A percentile compares a stretch with the other conserved stretches of the same genome.
phyloP scores from a whole-genome alignment of 2,888 invertebrate species.

The Leucoma salicis region DNA sequence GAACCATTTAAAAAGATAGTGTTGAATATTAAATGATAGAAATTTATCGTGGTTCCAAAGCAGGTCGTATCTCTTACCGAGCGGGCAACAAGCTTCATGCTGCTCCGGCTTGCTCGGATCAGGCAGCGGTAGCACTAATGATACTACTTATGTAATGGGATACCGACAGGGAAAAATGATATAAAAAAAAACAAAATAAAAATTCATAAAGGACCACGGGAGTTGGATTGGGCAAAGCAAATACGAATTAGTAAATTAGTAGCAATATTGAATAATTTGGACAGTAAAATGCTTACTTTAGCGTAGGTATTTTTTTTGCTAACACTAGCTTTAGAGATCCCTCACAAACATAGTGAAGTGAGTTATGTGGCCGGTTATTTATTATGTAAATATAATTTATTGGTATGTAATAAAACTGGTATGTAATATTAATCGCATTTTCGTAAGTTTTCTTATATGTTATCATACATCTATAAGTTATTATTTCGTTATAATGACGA shows the following conservation, averaged over 20 bases:
- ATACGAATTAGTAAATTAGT: constrained; percentile 82
- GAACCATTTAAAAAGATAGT: constrained; percentile 43
- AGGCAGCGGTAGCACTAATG: constrained; percentile 91
- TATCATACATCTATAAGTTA: no score
- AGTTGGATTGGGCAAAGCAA: constrained; percentile 73
- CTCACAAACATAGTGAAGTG: constrained; percentile 44
- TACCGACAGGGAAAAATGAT: constrained; percentile 64
- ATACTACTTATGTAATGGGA: constrained; percentile 81
- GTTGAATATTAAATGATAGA: no score
- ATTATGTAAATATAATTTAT: constrained; percentile 15
- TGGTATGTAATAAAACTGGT: no score
- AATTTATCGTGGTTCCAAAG: constrained; percentile 41
- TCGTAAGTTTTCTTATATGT: no score
- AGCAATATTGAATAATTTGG: constrained; percentile 66
- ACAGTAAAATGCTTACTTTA: constrained; percentile 58
- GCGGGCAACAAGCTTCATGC: constrained; percentile 95
- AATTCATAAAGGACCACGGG: constrained; percentile 53
- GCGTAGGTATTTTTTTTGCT: constrained; percentile 36
- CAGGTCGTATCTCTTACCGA: constrained; percentile 84
- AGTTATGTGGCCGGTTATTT: constrained; percentile 13
- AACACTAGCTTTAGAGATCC: constrained; percentile 35
- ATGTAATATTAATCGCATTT: no score
- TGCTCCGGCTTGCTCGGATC: constrained; percentile 93
- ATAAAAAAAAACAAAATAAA: constrained; percentile 54
- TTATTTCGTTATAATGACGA: no score